Evolutionary conservation across 2,797 vertebrate genomes (phyloP).

Genomic region (Gouania willdenowi): DNA sequence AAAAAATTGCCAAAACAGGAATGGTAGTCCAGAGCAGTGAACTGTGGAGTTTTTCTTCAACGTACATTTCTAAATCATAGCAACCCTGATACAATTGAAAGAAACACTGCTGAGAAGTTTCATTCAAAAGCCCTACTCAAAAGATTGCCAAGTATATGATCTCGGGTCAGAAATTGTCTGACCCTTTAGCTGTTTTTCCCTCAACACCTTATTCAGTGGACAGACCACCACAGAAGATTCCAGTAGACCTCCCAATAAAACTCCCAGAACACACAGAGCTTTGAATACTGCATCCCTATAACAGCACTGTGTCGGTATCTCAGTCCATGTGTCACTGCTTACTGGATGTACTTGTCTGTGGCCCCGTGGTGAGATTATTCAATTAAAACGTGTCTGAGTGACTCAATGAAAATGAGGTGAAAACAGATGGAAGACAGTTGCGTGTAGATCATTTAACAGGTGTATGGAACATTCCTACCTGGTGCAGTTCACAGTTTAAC

Average conservation of each 20-base stretch:
- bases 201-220: constrained; percentile 34
- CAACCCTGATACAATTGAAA: constrained; percentile 9
- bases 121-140: constrained; percentile 8
- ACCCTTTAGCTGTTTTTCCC: constrained; percentile 22
- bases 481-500: too few species aligned
- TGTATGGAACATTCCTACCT: constrained; percentile 51
- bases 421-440: constrained; percentile 28
- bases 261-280: too few species aligned
- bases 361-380: neutral
- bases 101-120: constrained; percentile 10
- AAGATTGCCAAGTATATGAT: constrained; percentile 29
- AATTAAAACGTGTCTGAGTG: neutral
- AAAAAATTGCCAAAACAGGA: neutral
- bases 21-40: neutral
- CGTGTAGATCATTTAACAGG: constrained; percentile 37
- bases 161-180: constrained; percentile 8
- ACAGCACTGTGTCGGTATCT: neutral
- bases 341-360: neutral
- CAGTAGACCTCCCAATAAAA: constrained; percentile 9
- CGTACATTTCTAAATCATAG: constrained; percentile 40
- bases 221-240: constrained; percentile 22
- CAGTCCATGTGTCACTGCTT: neutral
- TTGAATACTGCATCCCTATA: too few species aligned
- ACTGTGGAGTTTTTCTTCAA: constrained; percentile 52
- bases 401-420: constrained; percentile 4